Conservation (phyloP, 2,797 vertebrate genomes). For the Ispidina picta region DNA sequence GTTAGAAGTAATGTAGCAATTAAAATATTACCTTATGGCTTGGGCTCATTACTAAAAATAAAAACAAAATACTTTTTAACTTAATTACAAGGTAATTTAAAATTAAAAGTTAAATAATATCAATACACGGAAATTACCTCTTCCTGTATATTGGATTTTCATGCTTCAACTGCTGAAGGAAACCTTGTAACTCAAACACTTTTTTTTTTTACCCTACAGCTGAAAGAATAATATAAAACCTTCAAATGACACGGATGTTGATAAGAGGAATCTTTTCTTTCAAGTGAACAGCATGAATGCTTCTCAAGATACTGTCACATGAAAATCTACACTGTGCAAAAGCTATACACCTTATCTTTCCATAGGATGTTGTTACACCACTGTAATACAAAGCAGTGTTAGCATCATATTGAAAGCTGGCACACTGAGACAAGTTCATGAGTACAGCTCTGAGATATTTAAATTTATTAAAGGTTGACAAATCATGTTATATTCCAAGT, state of each 20-base stretch:
- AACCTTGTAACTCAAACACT: background rate
- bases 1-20: background rate
- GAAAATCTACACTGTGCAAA: background rate
- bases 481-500: constrained; percentile 43
- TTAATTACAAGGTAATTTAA: background rate
- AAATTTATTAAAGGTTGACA: constrained; percentile 23
- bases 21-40: background rate
- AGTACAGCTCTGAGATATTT: background rate
- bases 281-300: background rate
- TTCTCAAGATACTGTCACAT: background rate
- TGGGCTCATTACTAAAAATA: background rate
- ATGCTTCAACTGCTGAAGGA: background rate
- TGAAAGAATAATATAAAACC: background rate
- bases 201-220: background rate
- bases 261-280: constrained; percentile 11
- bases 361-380: background rate
- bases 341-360: background rate
- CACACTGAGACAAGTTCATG: background rate
- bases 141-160: background rate
- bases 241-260: background rate
- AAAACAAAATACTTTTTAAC: background rate
- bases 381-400: constrained; percentile 18
- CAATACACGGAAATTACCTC: background rate
- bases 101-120: background rate
- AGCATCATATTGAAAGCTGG: background rate